These are phyloP conservation scores for Adelphocoris suturalis DNA, from an alignment of 2,888 invertebrate species.

Conservation along the genomic window DNA sequence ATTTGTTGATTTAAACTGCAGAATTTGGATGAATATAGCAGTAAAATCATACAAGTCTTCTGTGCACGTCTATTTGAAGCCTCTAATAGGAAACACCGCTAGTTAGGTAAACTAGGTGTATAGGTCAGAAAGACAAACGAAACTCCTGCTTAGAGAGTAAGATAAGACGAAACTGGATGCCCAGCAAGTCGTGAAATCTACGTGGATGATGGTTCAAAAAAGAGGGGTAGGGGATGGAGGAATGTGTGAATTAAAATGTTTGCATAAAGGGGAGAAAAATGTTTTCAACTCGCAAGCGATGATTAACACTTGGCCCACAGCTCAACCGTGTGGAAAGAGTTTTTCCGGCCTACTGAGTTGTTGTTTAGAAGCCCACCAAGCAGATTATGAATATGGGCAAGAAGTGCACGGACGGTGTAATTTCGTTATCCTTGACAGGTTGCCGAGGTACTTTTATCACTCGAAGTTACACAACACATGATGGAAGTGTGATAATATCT, in stretches of 20 bases:
- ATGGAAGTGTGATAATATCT: too few species aligned
- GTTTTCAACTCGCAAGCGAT: not conserved
- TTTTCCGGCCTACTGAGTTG: not conserved
- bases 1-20: not conserved
- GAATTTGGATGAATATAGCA: too few species aligned
- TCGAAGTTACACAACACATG: too few species aligned
- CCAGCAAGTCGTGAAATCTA: slow-evolving; percentile 12
- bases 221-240: not conserved
- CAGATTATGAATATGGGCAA: not conserved
- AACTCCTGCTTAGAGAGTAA: not conserved
- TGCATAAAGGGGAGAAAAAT: not conserved
- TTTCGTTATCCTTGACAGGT: too few species aligned
- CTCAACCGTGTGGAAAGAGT: not conserved
- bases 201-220: not conserved
- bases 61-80: too few species aligned
- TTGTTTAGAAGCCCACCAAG: not conserved
- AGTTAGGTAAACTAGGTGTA: not conserved
- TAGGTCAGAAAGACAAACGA: not conserved
- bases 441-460: too few species aligned
- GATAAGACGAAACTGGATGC: not conserved
- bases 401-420: too few species aligned
- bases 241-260: slow-evolving; percentile 39
- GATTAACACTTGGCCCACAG: not conserved
- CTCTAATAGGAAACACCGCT: too few species aligned
- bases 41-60: too few species aligned